Evolutionary conservation across 2,888 invertebrate genomes (phyloP).

Genomic region (Capitulum mitella): DNA sequence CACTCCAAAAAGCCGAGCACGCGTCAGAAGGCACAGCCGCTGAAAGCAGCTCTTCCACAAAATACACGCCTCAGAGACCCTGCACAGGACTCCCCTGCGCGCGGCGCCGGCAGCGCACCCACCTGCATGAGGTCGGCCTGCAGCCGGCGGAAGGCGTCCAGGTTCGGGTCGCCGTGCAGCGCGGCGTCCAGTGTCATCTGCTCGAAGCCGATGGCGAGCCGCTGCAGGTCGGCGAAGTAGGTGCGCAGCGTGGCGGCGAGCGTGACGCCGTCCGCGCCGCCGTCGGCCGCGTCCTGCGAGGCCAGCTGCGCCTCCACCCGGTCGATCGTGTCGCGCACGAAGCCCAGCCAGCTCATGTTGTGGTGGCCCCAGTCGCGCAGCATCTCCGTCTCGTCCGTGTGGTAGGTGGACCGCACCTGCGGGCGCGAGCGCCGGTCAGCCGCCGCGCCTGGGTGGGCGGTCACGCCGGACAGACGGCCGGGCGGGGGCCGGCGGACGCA

Average conservation of each 20-base stretch:
- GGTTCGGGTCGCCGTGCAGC: slow-evolving; percentile 8
- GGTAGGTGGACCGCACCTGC: slow-evolving; percentile 15
- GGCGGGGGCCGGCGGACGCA: too few relatives aligned
- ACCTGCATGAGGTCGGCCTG: slow-evolving; percentile 11
- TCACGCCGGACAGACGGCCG: too few relatives aligned
- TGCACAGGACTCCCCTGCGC: too few relatives aligned
- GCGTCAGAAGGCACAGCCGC: too few relatives aligned
- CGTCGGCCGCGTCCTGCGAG: not conserved
- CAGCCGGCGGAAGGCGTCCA: not conserved
- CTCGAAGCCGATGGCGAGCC: slow-evolving; percentile 21
- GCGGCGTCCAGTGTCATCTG: slow-evolving; percentile 18
- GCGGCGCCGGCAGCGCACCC: too few relatives aligned
- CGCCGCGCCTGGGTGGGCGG: too few relatives aligned
- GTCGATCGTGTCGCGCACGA: slow-evolving; percentile 11
- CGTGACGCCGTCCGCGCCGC: not conserved
- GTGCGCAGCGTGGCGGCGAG: not conserved
- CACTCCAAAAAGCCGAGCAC: too few relatives aligned
- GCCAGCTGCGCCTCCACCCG: slow-evolving; percentile 3
- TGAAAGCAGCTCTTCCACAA: too few relatives aligned
- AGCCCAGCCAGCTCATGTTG: slow-evolving; percentile 23
- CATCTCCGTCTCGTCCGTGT: not conserved
- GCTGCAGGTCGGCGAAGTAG: slow-evolving; percentile 19
- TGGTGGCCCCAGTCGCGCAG: slow-evolving; percentile 22
- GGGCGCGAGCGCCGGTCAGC: too few relatives aligned
- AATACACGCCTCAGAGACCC: too few relatives aligned